Evolutionary conservation across 1,140 invertebrate species (phyloP).

Genomic region (Chlorops oryzae): DNA sequence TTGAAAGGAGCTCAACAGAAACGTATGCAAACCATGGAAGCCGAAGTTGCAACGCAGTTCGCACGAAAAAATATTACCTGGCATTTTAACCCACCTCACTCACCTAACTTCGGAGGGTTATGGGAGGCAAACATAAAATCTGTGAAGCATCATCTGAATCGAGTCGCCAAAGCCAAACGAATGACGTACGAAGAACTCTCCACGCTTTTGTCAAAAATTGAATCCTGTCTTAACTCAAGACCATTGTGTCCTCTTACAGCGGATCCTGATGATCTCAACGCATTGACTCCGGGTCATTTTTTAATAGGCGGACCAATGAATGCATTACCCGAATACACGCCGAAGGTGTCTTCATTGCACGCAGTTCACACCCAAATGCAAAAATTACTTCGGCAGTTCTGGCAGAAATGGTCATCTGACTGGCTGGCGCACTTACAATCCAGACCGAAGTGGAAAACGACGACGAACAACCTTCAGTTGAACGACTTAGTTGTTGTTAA

Average conservation of each 20-base stretch:
- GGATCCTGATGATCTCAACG: conserved; percentile 27
- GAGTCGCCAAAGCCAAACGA: conserved; percentile 6
- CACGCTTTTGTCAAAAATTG: conserved; percentile 27
- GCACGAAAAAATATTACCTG: not conserved
- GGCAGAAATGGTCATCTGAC: conserved; percentile 24
- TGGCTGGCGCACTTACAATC: conserved; percentile 21
- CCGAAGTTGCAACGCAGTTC: not conserved
- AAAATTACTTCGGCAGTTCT: conserved; percentile 22
- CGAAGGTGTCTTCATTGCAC: conserved; percentile 32
- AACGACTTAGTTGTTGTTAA: no score
- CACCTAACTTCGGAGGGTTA: conserved; percentile 27
- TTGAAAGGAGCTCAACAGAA: not conserved
- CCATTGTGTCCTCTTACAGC: conserved; percentile 29
- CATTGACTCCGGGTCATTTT: conserved; percentile 39
- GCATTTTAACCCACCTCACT: conserved; percentile 13
- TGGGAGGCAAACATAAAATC: conserved; percentile 31
- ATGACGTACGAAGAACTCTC: conserved; percentile 29
- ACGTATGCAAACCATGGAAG: not conserved
- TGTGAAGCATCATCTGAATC: conserved; percentile 23
- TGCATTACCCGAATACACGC: conserved; percentile 12
- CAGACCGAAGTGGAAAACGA: conserved; percentile 22
- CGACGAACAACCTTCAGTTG: no score
- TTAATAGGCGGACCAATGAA: conserved; percentile 19
- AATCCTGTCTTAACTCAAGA: conserved; percentile 31
- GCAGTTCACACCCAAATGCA: not conserved